Conservation (phyloP, 2,888 invertebrate genomes). For the Epinotia brunnichana region DNA sequence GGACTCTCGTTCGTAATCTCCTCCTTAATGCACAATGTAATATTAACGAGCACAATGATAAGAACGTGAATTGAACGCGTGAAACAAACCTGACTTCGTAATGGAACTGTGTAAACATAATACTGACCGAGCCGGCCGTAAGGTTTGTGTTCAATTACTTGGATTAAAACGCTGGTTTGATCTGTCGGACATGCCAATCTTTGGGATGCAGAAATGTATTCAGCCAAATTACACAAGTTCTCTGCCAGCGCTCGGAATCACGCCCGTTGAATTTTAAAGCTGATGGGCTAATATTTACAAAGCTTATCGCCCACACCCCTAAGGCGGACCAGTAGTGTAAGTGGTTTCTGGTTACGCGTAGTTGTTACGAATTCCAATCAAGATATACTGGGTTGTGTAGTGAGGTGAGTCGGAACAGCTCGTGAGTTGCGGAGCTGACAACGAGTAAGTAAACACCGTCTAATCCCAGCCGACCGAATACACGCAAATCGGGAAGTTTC, state of each 20-base stretch:
- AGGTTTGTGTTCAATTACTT: neutral
- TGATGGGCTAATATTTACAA: neutral
- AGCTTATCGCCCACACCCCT: neutral
- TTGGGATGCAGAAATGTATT: neutral
- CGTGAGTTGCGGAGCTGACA: neutral
- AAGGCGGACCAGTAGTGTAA: neutral
- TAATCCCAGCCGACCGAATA: too few species aligned
- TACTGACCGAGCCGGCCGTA: neutral
- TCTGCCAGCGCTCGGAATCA: neutral
- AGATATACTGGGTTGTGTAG: neutral
- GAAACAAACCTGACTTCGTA: too few species aligned
- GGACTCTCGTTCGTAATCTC: too few species aligned
- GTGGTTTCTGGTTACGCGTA: neutral
- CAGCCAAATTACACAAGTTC: constrained; percentile 6
- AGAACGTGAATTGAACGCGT: too few species aligned
- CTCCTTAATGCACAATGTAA: too few species aligned
- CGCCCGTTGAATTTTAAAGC: neutral
- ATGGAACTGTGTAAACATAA: too few species aligned
- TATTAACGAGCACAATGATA: too few species aligned
- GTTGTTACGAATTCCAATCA: neutral
- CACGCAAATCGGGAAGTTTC: too few species aligned
- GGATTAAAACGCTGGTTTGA: neutral
- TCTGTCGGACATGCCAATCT: constrained; percentile 3
- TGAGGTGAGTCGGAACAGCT: neutral
- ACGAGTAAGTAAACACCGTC: neutral